Percentiles rank a stretch among this genome's conserved stretches.
phyloP scores from a whole-genome alignment of 2,797 vertebrate genomes.

The Coreius guichenoti region DNA sequence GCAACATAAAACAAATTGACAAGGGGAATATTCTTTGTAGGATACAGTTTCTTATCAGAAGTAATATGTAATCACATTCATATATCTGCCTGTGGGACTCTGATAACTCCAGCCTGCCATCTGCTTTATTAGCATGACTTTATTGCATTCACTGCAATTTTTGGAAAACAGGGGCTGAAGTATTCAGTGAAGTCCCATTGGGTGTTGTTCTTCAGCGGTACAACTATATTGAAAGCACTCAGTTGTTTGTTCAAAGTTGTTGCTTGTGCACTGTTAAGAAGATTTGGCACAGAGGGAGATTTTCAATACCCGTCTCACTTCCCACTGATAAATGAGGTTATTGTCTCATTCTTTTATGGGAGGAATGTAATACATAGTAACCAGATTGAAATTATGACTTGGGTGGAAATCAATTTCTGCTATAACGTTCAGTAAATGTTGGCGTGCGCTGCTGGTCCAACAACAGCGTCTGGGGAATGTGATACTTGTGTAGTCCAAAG shows the following conservation, averaged over 20 bases:
- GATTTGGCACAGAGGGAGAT: conserved; percentile 19
- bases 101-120: conserved; percentile 36
- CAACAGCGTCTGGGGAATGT: conserved; percentile 23
- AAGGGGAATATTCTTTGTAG: background rate
- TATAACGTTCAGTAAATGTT: conserved; percentile 21
- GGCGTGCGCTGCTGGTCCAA: conserved; percentile 7
- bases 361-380: conserved; percentile 29
- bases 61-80: conserved; percentile 35
- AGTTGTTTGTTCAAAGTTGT: conserved; percentile 12
- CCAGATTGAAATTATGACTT: conserved; percentile 39
- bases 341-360: conserved; percentile 27
- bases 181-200: conserved; percentile 10
- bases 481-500: conserved; percentile 24
- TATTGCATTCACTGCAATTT: conserved; percentile 26
- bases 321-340: conserved; percentile 40
- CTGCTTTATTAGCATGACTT: conserved; percentile 41
- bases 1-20: background rate
- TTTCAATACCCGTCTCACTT: conserved; percentile 26
- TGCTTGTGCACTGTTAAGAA: conserved; percentile 5
- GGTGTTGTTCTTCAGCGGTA: background rate
- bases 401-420: conserved; percentile 20
- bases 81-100: conserved; percentile 19
- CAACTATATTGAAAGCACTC: background rate
- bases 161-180: background rate
- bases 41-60: conserved; percentile 5